Conservation (phyloP, 2,113 vertebrate genomes). For the Ailuropoda melanoleuca region DNA sequence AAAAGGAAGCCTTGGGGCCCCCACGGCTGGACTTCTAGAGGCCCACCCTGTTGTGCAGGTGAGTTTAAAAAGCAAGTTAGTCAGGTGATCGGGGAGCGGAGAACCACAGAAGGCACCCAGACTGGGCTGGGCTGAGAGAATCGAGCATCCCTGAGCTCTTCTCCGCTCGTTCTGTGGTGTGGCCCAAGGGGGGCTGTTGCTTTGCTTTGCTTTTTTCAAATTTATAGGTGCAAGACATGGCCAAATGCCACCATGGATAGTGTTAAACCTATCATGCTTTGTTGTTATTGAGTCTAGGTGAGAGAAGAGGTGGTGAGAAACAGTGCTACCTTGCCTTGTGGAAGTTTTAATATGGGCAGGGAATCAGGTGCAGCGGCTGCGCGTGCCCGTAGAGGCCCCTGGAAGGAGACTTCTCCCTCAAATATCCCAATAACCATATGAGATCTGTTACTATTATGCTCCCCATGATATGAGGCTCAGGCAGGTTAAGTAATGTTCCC, state of each 20-base stretch:
- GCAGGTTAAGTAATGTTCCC: neutral
- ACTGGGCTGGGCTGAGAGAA: neutral
- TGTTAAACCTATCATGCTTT: constrained; percentile 63
- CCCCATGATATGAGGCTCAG: neutral
- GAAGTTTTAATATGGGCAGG: neutral
- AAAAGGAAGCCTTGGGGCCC: rapidly evolving
- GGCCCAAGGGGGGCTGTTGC: constrained; percentile 32
- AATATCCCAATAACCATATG: neutral
- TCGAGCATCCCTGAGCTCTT: neutral
- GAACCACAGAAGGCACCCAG: rapidly evolving
- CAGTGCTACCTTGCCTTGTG: neutral
- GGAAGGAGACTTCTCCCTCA: neutral
- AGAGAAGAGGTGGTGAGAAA: constrained; percentile 59
- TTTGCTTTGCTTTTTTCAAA: constrained; percentile 50
- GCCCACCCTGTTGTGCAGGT: rapidly evolving
- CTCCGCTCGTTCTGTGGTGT: neutral
- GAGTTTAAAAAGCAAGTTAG: neutral
- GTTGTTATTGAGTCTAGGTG: constrained; percentile 68
- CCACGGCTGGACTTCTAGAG: too few relatives aligned
- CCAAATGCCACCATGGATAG: constrained; percentile 22
- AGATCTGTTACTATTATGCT: neutral
- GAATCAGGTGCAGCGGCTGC: neutral
- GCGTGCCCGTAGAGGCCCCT: neutral
- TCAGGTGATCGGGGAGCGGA: neutral
- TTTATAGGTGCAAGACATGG: constrained; percentile 72